Conservation (phyloP, 2,113 vertebrate genomes). For the Brachionichthys hirsutus region DNA sequence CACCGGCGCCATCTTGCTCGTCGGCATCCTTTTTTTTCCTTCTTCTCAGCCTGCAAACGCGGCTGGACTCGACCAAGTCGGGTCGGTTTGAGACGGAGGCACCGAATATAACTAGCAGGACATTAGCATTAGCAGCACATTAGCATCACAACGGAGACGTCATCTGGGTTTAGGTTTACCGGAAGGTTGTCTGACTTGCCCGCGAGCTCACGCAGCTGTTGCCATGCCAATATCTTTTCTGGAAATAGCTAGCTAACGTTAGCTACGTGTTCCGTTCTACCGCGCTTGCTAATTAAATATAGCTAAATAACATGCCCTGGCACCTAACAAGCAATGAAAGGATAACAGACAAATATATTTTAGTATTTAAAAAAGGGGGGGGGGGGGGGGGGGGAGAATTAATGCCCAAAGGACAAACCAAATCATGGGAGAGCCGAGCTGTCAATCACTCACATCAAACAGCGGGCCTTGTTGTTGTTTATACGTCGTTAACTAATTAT, state of each 20-base stretch:
- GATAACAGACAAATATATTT: too few relatives aligned
- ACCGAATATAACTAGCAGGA: background rate
- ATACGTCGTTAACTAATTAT: slow-evolving; percentile 15
- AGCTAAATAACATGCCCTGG: too few relatives aligned
- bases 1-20: slow-evolving; percentile 77
- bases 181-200: too few relatives aligned
- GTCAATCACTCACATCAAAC: slow-evolving; percentile 64
- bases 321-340: too few relatives aligned
- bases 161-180: too few relatives aligned
- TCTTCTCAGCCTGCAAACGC: slow-evolving; percentile 35
- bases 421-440: slow-evolving; percentile 28
- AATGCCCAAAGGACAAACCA: background rate
- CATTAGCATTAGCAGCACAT: too few relatives aligned
- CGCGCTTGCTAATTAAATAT: background rate
- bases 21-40: slow-evolving; percentile 52
- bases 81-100: background rate
- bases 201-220: background rate
- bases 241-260: slow-evolving; percentile 28
- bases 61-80: slow-evolving; percentile 7
- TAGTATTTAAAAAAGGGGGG: too few relatives aligned
- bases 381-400: too few relatives aligned
- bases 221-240: background rate
- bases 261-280: background rate
- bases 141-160: too few relatives aligned
- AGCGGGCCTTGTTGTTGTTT: slow-evolving; percentile 42